Percentiles rank a stretch among this genome's conserved stretches.
Conservation (phyloP, 2,113 vertebrate genomes). For the Pseudorhombus dupliciocellatus region DNA sequence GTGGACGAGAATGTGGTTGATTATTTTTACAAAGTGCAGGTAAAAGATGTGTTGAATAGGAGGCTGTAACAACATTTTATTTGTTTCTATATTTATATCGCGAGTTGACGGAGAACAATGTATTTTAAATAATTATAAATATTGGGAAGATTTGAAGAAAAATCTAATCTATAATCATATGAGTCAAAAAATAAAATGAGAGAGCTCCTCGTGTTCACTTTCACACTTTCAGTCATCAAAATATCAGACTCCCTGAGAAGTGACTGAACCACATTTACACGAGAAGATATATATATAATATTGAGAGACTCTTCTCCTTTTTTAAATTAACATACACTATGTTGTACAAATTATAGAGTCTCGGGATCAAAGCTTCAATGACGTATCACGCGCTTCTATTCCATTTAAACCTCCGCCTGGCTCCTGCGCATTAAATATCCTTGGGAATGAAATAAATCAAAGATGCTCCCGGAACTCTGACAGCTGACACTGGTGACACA, state of each 20-base stretch:
- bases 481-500: conserved; percentile 67
- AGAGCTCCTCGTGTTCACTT: too few relatives aligned
- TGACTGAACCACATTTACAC: too few relatives aligned
- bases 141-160: too few relatives aligned
- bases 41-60: background rate
- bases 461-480: conserved; percentile 48
- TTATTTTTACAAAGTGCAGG: background rate
- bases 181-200: too few relatives aligned
- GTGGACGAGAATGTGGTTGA: background rate
- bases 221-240: too few relatives aligned
- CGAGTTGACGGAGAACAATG: too few relatives aligned
- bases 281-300: too few relatives aligned
- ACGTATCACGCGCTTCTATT: background rate
- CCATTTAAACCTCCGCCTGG: background rate
- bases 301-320: too few relatives aligned
- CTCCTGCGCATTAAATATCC: background rate
- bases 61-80: background rate
- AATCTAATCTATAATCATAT: too few relatives aligned
- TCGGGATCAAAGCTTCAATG: background rate
- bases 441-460: conserved; percentile 30
- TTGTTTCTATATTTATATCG: background rate
- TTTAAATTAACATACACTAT: too few relatives aligned
- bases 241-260: too few relatives aligned
- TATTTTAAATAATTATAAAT: too few relatives aligned
- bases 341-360: background rate